Evolutionary conservation across 1,140 invertebrate species (phyloP).

Genomic region (Drosophila oshimai): DNA sequence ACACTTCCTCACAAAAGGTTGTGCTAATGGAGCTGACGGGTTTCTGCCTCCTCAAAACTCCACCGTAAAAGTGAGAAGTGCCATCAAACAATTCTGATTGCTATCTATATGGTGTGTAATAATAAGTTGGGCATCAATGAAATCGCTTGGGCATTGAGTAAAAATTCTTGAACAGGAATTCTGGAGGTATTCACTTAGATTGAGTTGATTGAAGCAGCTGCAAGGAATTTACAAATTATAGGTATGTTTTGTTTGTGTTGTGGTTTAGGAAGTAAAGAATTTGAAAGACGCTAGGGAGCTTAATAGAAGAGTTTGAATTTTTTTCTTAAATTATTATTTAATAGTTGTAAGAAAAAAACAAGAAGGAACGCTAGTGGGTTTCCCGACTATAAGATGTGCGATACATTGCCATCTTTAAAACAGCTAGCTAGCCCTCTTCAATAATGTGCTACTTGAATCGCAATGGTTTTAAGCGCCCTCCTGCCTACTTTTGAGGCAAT

Average conservation of each 20-base stretch:
- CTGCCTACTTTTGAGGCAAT: too few relatives aligned
- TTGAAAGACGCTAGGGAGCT: background rate
- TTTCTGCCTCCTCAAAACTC: constrained; percentile 20
- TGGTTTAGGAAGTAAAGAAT: background rate
- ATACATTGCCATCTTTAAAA: too few relatives aligned
- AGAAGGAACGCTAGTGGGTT: too few relatives aligned
- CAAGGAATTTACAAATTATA: constrained; percentile 27
- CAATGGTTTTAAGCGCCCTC: too few relatives aligned
- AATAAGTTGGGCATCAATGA: constrained; percentile 24
- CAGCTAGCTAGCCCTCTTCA: too few relatives aligned
- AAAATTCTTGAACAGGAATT: background rate
- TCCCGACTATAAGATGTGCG: too few relatives aligned
- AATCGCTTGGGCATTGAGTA: constrained; percentile 15
- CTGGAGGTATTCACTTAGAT: background rate
- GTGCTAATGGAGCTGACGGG: constrained; percentile 14
- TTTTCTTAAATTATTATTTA: too few relatives aligned
- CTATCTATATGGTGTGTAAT: constrained; percentile 31
- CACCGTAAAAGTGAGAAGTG: constrained; percentile 18
- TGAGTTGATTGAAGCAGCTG: background rate
- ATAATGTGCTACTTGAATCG: too few relatives aligned
- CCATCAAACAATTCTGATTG: constrained; percentile 27
- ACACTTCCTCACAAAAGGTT: constrained; percentile 58
- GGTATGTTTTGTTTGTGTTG: background rate
- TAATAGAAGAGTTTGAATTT: background rate
- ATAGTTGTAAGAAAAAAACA: too few relatives aligned